A percentile compares a stretch with the other conserved stretches of the same genome.
These are phyloP conservation scores for Lampris megalopsis DNA, from an alignment of 2,113 vertebrate genomes.

Conservation along the genomic window DNA sequence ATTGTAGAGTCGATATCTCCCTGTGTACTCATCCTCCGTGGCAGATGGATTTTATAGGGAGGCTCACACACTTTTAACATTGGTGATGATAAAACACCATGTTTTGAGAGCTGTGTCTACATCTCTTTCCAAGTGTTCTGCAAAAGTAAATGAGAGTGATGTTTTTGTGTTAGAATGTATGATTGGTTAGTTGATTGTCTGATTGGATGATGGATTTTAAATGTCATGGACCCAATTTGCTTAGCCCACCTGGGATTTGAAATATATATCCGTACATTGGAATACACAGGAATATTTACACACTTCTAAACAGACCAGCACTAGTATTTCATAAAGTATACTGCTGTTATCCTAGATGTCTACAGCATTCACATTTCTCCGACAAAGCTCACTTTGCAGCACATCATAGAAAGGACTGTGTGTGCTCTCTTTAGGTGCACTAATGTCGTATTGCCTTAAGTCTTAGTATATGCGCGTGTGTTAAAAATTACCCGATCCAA, in stretches of 20 bases:
- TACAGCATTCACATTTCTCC: no score
- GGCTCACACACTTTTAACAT: slow-evolving; percentile 7
- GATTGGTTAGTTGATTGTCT: not conserved
- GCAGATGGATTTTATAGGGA: slow-evolving; percentile 55
- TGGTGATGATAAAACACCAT: slow-evolving; percentile 16
- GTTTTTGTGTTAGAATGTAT: not conserved
- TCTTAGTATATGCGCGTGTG: not conserved
- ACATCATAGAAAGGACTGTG: no score
- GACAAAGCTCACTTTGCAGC: no score
- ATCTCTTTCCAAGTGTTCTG: slow-evolving; percentile 27
- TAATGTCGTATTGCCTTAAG: not conserved
- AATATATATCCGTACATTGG: no score
- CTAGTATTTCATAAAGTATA: no score
- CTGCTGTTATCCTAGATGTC: no score
- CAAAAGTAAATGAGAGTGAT: not conserved
- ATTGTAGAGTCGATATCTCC: slow-evolving; percentile 40
- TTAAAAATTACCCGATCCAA: not conserved
- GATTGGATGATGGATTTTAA: not conserved
- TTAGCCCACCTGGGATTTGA: no score
- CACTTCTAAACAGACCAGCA: no score
- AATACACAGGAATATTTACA: no score
- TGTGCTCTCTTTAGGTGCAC: no score
- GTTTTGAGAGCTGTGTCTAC: slow-evolving; percentile 17
- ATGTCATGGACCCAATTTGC: not conserved
- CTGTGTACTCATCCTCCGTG: slow-evolving; percentile 45